These are phyloP conservation scores for Physocephala rufipes DNA, from an alignment of 2,888 invertebrate species.

Conservation along the genomic window DNA sequence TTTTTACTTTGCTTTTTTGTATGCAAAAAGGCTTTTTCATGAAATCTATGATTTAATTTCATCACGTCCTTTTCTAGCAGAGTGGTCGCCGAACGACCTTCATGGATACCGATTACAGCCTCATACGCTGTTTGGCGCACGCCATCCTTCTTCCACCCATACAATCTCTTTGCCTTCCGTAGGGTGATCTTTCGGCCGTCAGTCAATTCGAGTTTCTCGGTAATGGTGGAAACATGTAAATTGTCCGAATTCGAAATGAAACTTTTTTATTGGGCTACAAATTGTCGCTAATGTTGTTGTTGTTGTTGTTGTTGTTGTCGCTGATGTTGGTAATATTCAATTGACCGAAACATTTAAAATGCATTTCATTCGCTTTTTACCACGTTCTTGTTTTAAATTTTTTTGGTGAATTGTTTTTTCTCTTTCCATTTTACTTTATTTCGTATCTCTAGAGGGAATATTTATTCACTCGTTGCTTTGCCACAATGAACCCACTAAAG, in stretches of 20 bases:
- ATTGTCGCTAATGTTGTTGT: constrained; percentile 3
- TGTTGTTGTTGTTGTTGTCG: constrained; percentile 10
- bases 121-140: constrained; percentile 2
- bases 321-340: background rate
- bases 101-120: background rate
- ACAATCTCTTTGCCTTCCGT: background rate
- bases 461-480: background rate
- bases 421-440: constrained; percentile 3
- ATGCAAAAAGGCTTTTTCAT: constrained; percentile 20
- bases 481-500: background rate
- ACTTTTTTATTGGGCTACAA: background rate
- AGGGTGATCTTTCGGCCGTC: constrained; percentile 24
- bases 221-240: constrained; percentile 39
- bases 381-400: constrained; percentile 5
- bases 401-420: constrained; percentile 16
- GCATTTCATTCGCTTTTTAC: constrained; percentile 26
- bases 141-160: background rate
- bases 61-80: constrained; percentile 25
- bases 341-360: constrained; percentile 17
- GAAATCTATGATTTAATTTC: constrained; percentile 16
- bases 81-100: background rate
- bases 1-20: background rate
- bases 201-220: background rate
- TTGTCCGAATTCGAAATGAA: constrained; percentile 29
- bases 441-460: background rate